Conservation (phyloP, 2,888 invertebrate genomes). For the Drosophila dives region DNA sequence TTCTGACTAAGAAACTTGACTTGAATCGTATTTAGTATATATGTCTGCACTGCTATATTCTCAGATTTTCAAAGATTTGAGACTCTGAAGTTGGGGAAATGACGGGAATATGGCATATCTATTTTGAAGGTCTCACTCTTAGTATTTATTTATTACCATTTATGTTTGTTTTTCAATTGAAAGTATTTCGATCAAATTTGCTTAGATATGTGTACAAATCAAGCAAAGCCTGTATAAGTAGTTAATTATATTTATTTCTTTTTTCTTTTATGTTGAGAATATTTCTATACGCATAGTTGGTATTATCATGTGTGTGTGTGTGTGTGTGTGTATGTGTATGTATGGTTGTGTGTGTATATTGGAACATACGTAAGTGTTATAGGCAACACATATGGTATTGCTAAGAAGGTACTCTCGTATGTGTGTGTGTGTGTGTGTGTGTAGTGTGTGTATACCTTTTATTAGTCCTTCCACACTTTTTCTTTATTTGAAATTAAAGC, state of each 20-base stretch:
- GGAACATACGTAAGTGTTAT: constrained; percentile 12
- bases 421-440: constrained; percentile 13
- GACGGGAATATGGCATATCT: not conserved
- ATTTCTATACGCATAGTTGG: not conserved
- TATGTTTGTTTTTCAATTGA: constrained; percentile 5
- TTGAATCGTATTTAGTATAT: not conserved
- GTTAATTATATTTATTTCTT: not conserved
- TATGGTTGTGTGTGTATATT: not conserved
- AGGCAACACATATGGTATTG: constrained; percentile 2
- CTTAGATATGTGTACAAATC: constrained; percentile 47
- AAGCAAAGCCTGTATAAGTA: constrained; percentile 35
- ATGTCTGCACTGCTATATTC: not conserved
- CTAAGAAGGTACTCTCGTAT: constrained; percentile 16
- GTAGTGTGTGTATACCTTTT: constrained; percentile 9
- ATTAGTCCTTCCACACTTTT: constrained; percentile 32
- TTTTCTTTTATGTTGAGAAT: constrained; percentile 10
- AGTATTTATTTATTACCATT: constrained; percentile 1
- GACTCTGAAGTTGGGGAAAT: not conserved
- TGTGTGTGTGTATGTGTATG: constrained; percentile 11
- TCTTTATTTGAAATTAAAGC: constrained; percentile 42
- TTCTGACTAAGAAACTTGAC: not conserved
- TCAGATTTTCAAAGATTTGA: not conserved
- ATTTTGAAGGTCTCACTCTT: constrained; percentile 31
- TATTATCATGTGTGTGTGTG: constrained; percentile 10
- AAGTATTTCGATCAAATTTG: not conserved